Evolutionary conservation across 2,888 invertebrate species (phyloP), one percentile per base, ranked within the genome.

Genomic region (Acholoe squamosa): DNA sequence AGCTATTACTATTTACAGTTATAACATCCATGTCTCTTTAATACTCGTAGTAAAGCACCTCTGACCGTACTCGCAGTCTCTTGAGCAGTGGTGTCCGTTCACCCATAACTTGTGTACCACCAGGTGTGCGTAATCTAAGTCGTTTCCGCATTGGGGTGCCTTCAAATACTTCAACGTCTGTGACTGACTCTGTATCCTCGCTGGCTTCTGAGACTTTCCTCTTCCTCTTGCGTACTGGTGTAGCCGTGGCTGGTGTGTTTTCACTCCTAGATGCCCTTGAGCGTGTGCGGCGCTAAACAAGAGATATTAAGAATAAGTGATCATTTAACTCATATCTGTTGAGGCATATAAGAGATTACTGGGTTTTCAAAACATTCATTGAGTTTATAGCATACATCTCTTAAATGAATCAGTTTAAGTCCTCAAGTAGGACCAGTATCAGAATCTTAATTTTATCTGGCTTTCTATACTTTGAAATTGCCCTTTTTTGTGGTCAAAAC

Each of bases 21-120:
- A 71, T 28, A 71, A 71, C 71, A 71, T 25, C 80, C 31, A 80
- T 33, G 22, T 10, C 80, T 22, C 43, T 1, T 54, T 86, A 86
- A 86, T 86, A 86, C 86, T 86, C 86, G 33, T 86, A 86, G 86
- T 86, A 86, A 12, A 86, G 86, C 33, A 54, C 86, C 0, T n/a
- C 86, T 16, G 86, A 86, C 0, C 86, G 25, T 54, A 86, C 86
- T 16, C 86, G 52, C 52, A 86, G 86, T 7, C 86, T 14, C 31
- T 86, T 86, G 0, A 86, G 28, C 28, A 54, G 28, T 5, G 86
- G 86, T n/a, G 86, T 86, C 3, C 86, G 52, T 19, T 54, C 54
- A 12, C 52, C 86, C 1, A 19, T 19, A n/a, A 19, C 61, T 7
- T 3, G 19, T 25, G 25, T 52, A 28, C 43, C 43, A 43, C 43